These are phyloP conservation scores for Tachypleus tridentatus DNA, from an alignment of 1,140 invertebrate genomes.

Conservation along the genomic window DNA sequence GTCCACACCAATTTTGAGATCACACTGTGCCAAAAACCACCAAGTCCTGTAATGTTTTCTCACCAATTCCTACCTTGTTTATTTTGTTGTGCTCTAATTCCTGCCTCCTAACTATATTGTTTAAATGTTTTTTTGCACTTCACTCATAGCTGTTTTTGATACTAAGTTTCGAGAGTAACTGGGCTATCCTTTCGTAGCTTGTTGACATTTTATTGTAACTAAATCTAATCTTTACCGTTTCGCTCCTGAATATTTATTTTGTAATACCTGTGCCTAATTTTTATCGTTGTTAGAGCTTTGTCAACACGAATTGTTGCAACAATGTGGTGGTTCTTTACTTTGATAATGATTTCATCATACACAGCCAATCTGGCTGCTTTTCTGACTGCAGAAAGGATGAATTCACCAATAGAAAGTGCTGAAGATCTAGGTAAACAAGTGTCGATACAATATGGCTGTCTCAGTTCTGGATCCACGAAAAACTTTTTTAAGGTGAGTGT, in stretches of 20 bases:
- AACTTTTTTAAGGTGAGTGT: constrained; percentile 31
- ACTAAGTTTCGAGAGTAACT: too few species aligned
- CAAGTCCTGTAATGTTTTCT: too few species aligned
- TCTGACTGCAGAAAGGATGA: constrained; percentile 42
- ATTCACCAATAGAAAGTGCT: constrained; percentile 41
- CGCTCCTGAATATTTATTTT: neutral
- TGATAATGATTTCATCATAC: constrained; percentile 47
- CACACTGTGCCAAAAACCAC: too few species aligned
- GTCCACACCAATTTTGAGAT: too few species aligned
- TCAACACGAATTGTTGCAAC: constrained; percentile 63
- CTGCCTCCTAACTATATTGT: too few species aligned
- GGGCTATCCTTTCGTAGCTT: too few species aligned
- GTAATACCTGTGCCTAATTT: constrained; percentile 3
- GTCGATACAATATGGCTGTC: constrained; percentile 42
- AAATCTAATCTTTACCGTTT: neutral
- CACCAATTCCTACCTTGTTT: too few species aligned
- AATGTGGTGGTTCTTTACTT: constrained; percentile 57
- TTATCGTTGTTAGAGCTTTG: constrained; percentile 44
- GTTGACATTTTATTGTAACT: too few species aligned
- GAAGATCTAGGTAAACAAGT: constrained; percentile 43
- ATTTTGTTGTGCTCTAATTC: too few species aligned
- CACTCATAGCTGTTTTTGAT: too few species aligned
- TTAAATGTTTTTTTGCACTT: too few species aligned
- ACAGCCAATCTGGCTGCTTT: constrained; percentile 47
- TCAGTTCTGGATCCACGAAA: constrained; percentile 37